phyloP scores from a whole-genome alignment of 2,113 vertebrate genomes.

The Mastomys coucha region DNA sequence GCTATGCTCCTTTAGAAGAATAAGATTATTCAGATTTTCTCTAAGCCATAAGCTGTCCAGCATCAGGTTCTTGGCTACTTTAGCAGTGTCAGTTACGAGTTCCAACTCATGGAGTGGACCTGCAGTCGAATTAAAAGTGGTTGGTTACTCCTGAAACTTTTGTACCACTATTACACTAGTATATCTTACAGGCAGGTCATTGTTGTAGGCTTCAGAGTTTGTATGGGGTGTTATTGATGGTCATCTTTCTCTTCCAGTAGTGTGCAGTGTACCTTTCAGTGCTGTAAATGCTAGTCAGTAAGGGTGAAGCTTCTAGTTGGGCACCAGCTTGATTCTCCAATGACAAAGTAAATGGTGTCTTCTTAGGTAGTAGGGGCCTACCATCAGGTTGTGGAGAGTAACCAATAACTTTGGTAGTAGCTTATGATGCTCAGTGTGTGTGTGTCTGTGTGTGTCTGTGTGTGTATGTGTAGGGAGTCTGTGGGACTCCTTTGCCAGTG shows the following conservation, averaged over 20 bases:
- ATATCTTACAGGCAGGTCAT: no score
- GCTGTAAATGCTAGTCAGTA: not conserved
- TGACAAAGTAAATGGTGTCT: not conserved
- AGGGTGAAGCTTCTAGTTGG: not conserved
- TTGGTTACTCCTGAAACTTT: no score
- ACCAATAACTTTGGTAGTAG: not conserved
- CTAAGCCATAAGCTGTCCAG: not conserved
- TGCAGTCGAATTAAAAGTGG: no score
- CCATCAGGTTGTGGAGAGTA: not conserved
- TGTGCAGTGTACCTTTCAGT: no score
- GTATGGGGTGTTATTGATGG: no score
- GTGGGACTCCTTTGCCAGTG: not conserved
- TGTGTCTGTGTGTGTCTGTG: not conserved
- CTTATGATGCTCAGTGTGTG: not conserved
- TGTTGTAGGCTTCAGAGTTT: no score
- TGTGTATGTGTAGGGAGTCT: not conserved
- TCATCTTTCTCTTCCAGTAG: no score
- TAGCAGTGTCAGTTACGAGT: not conserved
- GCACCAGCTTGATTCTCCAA: not conserved
- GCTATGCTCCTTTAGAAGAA: not conserved
- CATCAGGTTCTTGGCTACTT: not conserved
- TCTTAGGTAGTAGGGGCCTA: not conserved
- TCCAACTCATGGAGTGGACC: not conserved
- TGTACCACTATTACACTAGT: no score
- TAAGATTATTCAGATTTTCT: not conserved